Evolutionary conservation across 2,797 vertebrate genomes (phyloP).

Genomic region (Phoxinus dragarum): DNA sequence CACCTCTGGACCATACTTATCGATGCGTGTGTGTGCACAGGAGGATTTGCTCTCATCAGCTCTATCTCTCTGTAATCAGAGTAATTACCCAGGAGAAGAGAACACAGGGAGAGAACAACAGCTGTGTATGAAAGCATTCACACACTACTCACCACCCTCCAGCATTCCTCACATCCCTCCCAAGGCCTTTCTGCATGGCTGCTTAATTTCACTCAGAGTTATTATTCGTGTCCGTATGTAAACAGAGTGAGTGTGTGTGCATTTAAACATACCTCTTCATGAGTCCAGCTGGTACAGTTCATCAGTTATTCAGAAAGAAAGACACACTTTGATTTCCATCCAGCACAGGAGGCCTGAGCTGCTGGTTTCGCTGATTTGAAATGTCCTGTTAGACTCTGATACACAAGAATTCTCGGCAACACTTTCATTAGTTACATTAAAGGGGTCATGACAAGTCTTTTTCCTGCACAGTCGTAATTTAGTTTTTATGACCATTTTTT

Average conservation of each 20-base stretch:
- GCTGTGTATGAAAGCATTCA: constrained; percentile 51
- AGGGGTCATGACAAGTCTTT: background rate
- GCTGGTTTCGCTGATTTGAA: constrained; percentile 43
- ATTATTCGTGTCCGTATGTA: constrained; percentile 42
- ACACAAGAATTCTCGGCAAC: background rate
- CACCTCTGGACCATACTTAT: constrained; percentile 20
- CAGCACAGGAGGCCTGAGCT: constrained; percentile 41
- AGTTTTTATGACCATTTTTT: background rate
- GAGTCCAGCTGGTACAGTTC: constrained; percentile 48
- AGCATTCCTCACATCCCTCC: constrained; percentile 44
- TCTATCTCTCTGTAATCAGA: constrained; percentile 58
- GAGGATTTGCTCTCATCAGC: constrained; percentile 51
- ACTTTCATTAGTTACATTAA: background rate
- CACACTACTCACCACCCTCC: constrained; percentile 8
- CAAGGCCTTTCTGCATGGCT: constrained; percentile 24
- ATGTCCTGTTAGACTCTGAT: constrained; percentile 9
- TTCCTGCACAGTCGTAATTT: too few species aligned
- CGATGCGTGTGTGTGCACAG: constrained; percentile 16
- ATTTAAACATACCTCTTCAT: constrained; percentile 11
- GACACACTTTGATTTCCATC: constrained; percentile 52
- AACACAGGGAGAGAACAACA: constrained; percentile 53
- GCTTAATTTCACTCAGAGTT: constrained; percentile 49
- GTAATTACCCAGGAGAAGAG: constrained; percentile 60
- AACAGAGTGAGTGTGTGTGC: constrained; percentile 21
- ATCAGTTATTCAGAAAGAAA: constrained; percentile 42